Evolutionary conservation across 92 coral and sea anemone species (phyloP).

Genomic region (Blastomussa wellsi): DNA sequence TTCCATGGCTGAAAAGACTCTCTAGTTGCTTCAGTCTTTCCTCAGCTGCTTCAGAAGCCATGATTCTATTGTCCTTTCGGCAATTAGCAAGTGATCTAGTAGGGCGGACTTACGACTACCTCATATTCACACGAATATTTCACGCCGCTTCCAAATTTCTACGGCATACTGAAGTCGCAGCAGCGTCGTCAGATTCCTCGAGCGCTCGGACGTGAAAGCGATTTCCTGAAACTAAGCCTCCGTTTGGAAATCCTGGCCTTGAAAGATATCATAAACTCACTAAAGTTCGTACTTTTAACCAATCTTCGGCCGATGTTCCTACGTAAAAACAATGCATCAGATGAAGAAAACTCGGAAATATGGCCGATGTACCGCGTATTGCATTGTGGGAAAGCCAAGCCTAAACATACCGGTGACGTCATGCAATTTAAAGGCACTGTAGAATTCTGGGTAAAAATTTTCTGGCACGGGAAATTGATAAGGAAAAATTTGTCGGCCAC

Average conservation of each 20-base stretch:
- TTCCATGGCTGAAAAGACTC: conserved; percentile 78
- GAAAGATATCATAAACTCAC: conserved; percentile 59
- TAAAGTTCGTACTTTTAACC: conserved; percentile 66
- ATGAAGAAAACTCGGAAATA: conserved; percentile 60
- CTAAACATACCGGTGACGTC: conserved; percentile 93
- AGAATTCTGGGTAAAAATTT: conserved; percentile 58
- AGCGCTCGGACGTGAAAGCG: conserved; percentile 31
- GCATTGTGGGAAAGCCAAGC: conserved; percentile 92
- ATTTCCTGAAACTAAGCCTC: conserved; percentile 49
- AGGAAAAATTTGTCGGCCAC: too few species aligned
- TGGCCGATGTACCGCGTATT: conserved; percentile 64
- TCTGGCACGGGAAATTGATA: too few species aligned
- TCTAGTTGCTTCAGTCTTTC: conserved; percentile 95
- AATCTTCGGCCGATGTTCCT: conserved; percentile 75
- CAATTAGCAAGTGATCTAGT: conserved; percentile 70
- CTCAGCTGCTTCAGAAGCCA: conserved; percentile 83
- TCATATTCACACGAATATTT: conserved; percentile 53
- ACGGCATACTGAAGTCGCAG: conserved; percentile 43
- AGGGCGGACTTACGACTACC: conserved; percentile 85
- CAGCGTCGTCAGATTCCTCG: conserved; percentile 37
- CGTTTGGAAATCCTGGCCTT: conserved; percentile 59
- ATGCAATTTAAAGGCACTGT: conserved; percentile 35
- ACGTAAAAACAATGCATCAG: conserved; percentile 81
- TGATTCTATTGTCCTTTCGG: conserved; percentile 78
- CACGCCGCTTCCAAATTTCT: conserved; percentile 40